A percentile compares a stretch with the other conserved stretches of the same genome.
Evolutionary conservation across 2,888 invertebrate genomes (phyloP).

Genomic region (Thysanoteuthis rhombus): DNA sequence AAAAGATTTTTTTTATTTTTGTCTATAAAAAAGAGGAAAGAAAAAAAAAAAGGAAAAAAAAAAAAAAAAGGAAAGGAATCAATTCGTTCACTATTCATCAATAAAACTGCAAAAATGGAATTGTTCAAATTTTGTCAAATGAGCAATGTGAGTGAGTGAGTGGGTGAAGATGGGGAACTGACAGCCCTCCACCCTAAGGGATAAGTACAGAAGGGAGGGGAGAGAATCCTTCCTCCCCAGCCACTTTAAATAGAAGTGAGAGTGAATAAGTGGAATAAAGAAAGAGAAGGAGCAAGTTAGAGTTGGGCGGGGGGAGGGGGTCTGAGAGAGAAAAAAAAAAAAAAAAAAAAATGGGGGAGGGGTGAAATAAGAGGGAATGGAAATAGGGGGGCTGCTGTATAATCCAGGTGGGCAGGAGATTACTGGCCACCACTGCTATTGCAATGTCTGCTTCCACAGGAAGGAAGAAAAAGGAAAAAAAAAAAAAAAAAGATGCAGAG

Average conservation of each 20-base stretch:
- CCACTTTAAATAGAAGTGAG: not conserved
- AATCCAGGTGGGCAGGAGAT: conserved; percentile 12
- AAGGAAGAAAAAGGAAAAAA: not conserved
- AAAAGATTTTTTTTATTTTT: not conserved
- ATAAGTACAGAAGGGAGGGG: not conserved
- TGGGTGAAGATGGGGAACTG: not conserved
- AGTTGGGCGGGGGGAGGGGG: not conserved
- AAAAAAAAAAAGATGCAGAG: not conserved
- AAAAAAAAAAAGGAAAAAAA: not conserved
- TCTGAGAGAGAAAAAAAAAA: not conserved
- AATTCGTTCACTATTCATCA: not conserved
- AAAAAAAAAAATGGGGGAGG: not conserved
- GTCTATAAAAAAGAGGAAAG: not conserved
- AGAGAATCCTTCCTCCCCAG: not conserved
- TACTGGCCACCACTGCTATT: not conserved
- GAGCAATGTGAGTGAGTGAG: not conserved
- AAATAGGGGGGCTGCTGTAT: not conserved
- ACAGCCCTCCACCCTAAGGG: not conserved
- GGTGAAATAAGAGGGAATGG: not conserved
- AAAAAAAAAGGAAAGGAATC: not conserved
- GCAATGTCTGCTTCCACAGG: conserved; percentile 12
- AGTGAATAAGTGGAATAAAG: not conserved
- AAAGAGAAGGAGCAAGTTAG: not conserved
- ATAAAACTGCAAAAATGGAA: not conserved
- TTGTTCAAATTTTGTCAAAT: conserved; percentile 1